Evolutionary conservation across 92 coral and sea anemone genomes (phyloP).

Genomic region (Metridium senile): DNA sequence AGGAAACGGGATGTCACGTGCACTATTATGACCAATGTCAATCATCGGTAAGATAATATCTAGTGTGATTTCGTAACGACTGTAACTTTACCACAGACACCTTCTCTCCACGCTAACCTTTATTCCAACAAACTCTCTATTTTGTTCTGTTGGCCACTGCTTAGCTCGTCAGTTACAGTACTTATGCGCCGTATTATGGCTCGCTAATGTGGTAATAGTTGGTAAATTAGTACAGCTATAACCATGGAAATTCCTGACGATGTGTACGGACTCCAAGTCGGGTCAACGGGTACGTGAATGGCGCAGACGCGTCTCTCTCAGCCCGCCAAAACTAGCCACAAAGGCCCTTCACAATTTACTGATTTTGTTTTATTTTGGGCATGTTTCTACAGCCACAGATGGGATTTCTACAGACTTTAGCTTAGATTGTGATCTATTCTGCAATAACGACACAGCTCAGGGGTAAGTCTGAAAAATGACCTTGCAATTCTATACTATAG

Average conservation of each 20-base stretch:
- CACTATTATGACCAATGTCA: background rate
- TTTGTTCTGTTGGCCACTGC: too few relatives aligned
- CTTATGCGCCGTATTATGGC: too few relatives aligned
- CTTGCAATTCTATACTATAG: background rate
- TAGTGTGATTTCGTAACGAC: slow-evolving; percentile 18
- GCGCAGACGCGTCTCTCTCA: background rate
- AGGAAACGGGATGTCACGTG: slow-evolving; percentile 26
- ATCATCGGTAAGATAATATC: slow-evolving; percentile 15
- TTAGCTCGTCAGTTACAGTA: too few relatives aligned
- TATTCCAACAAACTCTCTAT: background rate
- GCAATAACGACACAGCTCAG: background rate
- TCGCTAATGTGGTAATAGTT: too few relatives aligned
- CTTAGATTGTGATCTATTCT: slow-evolving; percentile 7
- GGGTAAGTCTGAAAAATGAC: slow-evolving; percentile 14
- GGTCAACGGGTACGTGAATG: background rate
- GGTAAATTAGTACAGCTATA: too few relatives aligned
- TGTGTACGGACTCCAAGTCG: slow-evolving; percentile 15
- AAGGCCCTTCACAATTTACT: background rate
- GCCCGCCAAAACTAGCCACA: slow-evolving; percentile 1
- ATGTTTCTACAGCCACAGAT: background rate
- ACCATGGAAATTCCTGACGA: slow-evolving; percentile 33
- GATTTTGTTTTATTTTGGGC: background rate
- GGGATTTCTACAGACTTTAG: slow-evolving; percentile 3
- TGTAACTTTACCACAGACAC: background rate
- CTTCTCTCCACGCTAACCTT: background rate